Conservation (phyloP, 2,113 vertebrate species). For the Colossoma macropomum region DNA sequence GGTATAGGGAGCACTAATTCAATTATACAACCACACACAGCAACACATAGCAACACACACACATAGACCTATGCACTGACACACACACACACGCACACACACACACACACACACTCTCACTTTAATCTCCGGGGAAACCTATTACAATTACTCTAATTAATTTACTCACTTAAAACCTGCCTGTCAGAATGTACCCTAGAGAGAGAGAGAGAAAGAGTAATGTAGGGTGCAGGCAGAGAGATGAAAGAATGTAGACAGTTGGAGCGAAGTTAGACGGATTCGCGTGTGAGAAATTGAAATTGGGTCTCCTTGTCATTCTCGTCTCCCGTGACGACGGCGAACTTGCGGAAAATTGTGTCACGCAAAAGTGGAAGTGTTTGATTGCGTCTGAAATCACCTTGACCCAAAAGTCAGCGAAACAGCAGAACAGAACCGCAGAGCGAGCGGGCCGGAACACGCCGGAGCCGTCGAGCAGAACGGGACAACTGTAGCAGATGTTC, state of each 20-base stretch:
- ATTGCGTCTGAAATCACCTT: constrained; percentile 57
- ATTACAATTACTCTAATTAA: constrained; percentile 59
- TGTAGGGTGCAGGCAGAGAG: constrained; percentile 6
- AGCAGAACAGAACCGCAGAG: not conserved
- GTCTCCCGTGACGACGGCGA: constrained; percentile 53
- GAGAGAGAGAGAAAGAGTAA: constrained; percentile 23
- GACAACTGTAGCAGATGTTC: not conserved
- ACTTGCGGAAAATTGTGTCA: constrained; percentile 52
- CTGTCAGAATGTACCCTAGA: constrained; percentile 50
- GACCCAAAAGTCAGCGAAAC: constrained; percentile 42
- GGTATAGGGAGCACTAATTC: constrained; percentile 11
- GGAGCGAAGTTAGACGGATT: constrained; percentile 18
- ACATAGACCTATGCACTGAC: constrained; percentile 16
- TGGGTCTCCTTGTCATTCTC: constrained; percentile 55
- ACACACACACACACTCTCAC: constrained; percentile 36
- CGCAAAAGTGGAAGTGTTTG: constrained; percentile 34
- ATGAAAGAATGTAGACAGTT: constrained; percentile 31
- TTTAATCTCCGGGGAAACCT: constrained; percentile 45
- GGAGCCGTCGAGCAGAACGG: not conserved
- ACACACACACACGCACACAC: constrained; percentile 30
- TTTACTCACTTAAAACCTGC: constrained; percentile 55
- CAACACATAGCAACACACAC: not conserved
- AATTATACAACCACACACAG: constrained; percentile 25
- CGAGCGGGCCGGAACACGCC: not conserved
- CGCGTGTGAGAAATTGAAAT: constrained; percentile 36